These are phyloP conservation scores for Smutsia temminckii DNA, from an alignment of 2,797 vertebrate genomes.

Conservation along the genomic window DNA sequence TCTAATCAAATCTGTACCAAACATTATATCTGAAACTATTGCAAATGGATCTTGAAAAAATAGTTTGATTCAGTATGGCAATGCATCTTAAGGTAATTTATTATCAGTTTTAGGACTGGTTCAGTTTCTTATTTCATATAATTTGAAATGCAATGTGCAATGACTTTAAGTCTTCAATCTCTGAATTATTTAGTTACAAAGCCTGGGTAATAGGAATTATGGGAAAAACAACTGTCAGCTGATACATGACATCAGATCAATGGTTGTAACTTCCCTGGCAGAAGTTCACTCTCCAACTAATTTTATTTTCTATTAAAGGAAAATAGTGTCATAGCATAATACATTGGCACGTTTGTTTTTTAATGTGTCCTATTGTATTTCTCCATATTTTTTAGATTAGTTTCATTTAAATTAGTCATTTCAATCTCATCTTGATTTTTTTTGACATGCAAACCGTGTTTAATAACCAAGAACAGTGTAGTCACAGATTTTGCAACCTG, in stretches of 20 bases:
- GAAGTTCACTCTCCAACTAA: slow-evolving; percentile 68
- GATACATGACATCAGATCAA: slow-evolving; percentile 62
- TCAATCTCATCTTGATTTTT: slow-evolving; percentile 75
- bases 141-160: slow-evolving; percentile 65
- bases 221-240: slow-evolving; percentile 72
- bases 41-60: neutral
- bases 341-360: slow-evolving; percentile 49
- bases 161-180: slow-evolving; percentile 75
- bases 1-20: neutral
- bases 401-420: slow-evolving; percentile 71
- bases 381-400: slow-evolving; percentile 72
- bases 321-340: slow-evolving; percentile 64
- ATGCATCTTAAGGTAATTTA: slow-evolving; percentile 29
- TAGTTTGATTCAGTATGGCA: neutral
- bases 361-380: slow-evolving; percentile 61
- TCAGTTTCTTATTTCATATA: slow-evolving; percentile 54
- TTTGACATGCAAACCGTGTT: slow-evolving; percentile 52
- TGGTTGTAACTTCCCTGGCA: slow-evolving; percentile 74
- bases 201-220: slow-evolving; percentile 77
- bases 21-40: neutral
- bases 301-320: slow-evolving; percentile 67
- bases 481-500: slow-evolving; percentile 6
- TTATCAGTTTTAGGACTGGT: neutral
- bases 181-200: slow-evolving; percentile 79
- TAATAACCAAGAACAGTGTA: slow-evolving; percentile 53